Evolutionary conservation across 2,113 vertebrate species (phyloP).

Genomic region (Megaceryle maxima): DNA sequence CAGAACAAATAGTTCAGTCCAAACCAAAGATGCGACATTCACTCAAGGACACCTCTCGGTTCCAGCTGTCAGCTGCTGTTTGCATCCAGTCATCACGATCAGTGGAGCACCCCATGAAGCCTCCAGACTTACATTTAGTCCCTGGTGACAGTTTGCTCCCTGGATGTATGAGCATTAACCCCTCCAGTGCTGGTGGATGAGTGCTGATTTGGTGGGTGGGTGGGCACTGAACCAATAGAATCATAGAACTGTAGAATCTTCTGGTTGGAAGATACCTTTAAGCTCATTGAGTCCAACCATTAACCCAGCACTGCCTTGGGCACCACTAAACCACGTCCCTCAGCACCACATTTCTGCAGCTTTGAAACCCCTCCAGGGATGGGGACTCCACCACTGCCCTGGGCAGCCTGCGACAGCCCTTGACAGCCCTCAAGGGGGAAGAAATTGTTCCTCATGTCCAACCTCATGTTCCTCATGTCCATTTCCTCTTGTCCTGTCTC

Average conservation of each 20-base stretch:
- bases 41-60: background rate
- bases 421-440: background rate
- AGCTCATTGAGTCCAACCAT: background rate
- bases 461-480: background rate
- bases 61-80: background rate
- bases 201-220: rapidly evolving
- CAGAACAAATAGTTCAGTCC: background rate
- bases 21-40: rapidly evolving
- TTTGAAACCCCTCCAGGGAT: background rate
- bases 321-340: background rate
- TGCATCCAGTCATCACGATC: background rate
- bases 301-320: background rate
- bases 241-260: background rate
- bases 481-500: background rate
- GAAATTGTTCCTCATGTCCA: background rate
- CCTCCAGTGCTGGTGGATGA: background rate
- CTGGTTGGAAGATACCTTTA: background rate
- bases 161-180: background rate
- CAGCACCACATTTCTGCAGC: background rate
- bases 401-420: background rate
- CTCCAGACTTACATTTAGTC: background rate
- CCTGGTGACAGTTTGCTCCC: background rate
- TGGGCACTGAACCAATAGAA: background rate
- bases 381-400: background rate
- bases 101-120: background rate